Percentiles rank a stretch among this genome's conserved stretches.
Conservation (phyloP, 2,113 vertebrate genomes). For the Boulengeromyrus knoepffleri region DNA sequence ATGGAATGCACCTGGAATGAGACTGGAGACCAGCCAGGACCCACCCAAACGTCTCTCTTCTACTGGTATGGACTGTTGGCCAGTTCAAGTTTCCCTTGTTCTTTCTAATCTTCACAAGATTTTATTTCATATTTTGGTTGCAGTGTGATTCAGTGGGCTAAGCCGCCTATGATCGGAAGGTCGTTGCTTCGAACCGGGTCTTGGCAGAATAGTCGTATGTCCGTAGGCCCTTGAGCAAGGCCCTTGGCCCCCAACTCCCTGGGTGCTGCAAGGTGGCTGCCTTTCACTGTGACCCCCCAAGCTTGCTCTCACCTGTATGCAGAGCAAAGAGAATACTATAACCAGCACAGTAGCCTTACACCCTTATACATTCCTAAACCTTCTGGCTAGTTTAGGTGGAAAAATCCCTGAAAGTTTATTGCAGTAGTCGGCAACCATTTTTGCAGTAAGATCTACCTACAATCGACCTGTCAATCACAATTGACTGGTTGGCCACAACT, state of each 20-base stretch:
- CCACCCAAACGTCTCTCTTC: conserved; percentile 40
- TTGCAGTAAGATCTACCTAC: background rate
- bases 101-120: background rate
- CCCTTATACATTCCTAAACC: background rate
- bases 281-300: background rate
- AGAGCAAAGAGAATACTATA: background rate
- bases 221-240: background rate
- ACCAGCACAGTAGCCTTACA: background rate
- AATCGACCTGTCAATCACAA: background rate
- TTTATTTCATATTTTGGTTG: background rate
- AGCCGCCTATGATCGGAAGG: background rate
- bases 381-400: background rate
- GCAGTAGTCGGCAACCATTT: background rate
- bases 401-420: background rate
- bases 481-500: background rate
- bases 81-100: background rate
- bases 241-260: background rate
- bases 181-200: background rate
- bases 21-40: conserved; percentile 10
- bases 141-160: background rate
- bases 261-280: background rate
- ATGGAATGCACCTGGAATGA: conserved; percentile 50
- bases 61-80: conserved; percentile 47
- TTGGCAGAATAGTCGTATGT: background rate
- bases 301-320: background rate